phyloP scores from a whole-genome alignment of 2,888 invertebrate species.

The Myopa testacea region DNA sequence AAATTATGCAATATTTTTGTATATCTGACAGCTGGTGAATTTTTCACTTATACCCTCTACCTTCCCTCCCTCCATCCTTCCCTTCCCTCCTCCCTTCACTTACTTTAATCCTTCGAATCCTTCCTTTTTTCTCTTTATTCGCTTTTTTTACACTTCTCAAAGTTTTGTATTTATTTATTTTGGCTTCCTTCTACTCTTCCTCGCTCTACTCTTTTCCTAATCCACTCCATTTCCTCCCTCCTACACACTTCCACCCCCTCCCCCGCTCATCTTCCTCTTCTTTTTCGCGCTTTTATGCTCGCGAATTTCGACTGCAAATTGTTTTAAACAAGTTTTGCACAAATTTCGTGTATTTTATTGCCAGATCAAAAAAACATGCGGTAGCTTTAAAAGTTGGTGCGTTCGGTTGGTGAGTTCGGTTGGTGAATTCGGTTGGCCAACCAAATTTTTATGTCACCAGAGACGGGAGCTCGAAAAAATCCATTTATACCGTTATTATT shows the following conservation, averaged over 20 bases:
- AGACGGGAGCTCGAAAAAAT: not conserved
- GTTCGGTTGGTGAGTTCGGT: not conserved
- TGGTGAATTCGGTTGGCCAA: not conserved
- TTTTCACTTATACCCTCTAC: not conserved
- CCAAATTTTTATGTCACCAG: not conserved
- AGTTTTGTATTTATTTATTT: not conserved
- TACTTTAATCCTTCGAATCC: not conserved
- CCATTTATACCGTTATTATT: conserved; percentile 20
- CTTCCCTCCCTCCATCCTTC: not conserved
- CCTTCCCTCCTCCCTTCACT: not conserved
- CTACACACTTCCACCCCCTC: no score
- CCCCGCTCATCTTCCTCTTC: not conserved
- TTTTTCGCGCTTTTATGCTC: not conserved
- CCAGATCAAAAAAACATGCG: not conserved
- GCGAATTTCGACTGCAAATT: conserved; percentile 18
- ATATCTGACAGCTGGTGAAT: not conserved
- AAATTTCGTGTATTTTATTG: not conserved
- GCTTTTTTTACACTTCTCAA: not conserved
- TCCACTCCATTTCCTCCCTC: no score
- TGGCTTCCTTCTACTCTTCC: not conserved
- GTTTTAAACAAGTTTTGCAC: conserved; percentile 20
- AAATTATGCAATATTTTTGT: not conserved
- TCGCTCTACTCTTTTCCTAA: not conserved
- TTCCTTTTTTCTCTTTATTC: not conserved
- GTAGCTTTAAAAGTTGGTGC: not conserved